phyloP scores from a whole-genome alignment of 2,888 invertebrate species.

The Drosophila cognata region DNA sequence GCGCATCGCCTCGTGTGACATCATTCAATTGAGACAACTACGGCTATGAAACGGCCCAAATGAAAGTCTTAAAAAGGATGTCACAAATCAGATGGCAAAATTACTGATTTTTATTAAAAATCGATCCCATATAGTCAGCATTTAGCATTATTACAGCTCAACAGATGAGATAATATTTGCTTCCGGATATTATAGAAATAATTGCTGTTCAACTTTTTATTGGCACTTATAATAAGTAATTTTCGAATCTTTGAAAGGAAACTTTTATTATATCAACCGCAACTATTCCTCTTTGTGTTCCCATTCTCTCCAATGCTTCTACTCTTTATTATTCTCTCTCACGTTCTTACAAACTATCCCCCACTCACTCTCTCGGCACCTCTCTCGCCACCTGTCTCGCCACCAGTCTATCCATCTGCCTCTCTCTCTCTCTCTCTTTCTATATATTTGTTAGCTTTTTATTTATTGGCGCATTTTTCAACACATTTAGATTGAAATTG shows the following conservation, averaged over 20 bases:
- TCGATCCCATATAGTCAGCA: neutral
- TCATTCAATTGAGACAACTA: constrained; percentile 64
- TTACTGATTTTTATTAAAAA: neutral
- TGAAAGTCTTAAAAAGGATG: constrained; percentile 14
- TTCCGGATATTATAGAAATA: neutral
- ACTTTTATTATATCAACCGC: neutral
- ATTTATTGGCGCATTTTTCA: constrained; percentile 26
- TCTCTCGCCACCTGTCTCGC: neutral
- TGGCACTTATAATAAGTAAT: neutral
- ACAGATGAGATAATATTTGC: neutral
- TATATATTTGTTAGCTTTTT: constrained; percentile 8
- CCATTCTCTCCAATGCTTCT: neutral
- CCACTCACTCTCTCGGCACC: neutral
- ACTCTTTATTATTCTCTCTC: neutral
- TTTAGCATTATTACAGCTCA: neutral
- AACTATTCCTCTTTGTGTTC: neutral
- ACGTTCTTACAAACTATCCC: neutral
- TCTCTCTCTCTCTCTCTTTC: neutral
- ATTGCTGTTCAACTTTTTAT: neutral
- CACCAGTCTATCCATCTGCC: neutral
- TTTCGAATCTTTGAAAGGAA: neutral
- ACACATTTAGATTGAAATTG: constrained; percentile 41
- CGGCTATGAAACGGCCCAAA: constrained; percentile 45
- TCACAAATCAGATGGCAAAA: neutral
- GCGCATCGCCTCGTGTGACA: constrained; percentile 58